Base-by-base conservation (phyloP, 1,140 invertebrate species). In the Medauroidea extradentata region DNA sequence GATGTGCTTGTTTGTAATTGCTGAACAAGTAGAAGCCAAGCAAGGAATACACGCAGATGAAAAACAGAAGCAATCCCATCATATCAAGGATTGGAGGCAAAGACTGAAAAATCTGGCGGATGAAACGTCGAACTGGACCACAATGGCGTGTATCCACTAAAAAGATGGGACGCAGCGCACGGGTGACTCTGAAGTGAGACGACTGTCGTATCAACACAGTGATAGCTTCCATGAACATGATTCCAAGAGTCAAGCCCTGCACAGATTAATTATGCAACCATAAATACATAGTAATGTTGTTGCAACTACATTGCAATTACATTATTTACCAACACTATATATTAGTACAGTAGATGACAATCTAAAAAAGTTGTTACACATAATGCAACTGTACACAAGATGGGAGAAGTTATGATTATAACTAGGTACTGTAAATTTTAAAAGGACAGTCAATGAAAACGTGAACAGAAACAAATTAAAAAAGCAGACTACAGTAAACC, bases 31-130 rank as follows among this genome's bases (percentile, higher is more conserved):
- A 94, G 71, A 88, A 94, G 2, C 90, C 91, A 48, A 91, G 69
- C 25, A 94, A 77, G 46, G 90, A 87, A 69, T 93, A 96, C 23
- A 91, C 87, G 4, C 87, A 81, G 61, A 96, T 89, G 69, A 94
- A 91, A 73, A 95, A 94, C 63, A 95, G 76, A 13, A 94, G 75
- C 41, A 95, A 79, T 19, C 87, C 81, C 56, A 96, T 73, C 90
- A 95, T 94, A 70, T 95, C 92, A 53, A 94, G 73, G 67, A 94
- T 94, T 2, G 92, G 91, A 25, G 91, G 91, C 65, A 95, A 69
- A 1, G 90, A 91, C 75, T 93, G 90, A 48, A 96, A 76, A 46
- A 63, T 60, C 21, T 60, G 58, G 21, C 58, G 52, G 21, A 60
- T 60, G 21, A 60, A 60, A 11, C 58, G 74, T 54, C 87, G 70